Conservation (phyloP, 2,797 vertebrate species). For the Notolabrus celidotus region DNA sequence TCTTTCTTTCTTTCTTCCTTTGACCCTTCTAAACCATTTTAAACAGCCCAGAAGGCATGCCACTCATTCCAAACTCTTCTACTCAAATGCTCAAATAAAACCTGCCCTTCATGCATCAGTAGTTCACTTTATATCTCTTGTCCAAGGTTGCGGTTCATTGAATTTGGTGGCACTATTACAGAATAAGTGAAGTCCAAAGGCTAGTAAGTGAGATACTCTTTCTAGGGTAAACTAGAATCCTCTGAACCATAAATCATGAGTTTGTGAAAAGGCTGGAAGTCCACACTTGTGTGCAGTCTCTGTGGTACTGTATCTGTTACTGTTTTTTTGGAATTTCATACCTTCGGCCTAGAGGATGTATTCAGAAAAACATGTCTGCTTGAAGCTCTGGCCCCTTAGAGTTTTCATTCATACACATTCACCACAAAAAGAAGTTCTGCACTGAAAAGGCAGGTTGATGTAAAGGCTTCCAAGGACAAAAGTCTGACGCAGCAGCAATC, state of each 20-base stretch:
- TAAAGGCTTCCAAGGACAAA: slow-evolving; percentile 41
- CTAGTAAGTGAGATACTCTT: not conserved
- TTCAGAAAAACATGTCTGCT: slow-evolving; percentile 23
- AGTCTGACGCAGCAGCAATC: slow-evolving; percentile 31
- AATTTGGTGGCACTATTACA: not conserved
- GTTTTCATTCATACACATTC: slow-evolving; percentile 35
- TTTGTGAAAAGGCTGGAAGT: slow-evolving; percentile 17
- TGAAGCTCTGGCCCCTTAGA: slow-evolving; percentile 22
- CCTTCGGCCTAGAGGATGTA: slow-evolving; percentile 34
- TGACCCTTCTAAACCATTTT: slow-evolving; percentile 34
- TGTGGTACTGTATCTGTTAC: slow-evolving; percentile 51
- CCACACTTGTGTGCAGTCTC: slow-evolving; percentile 14
- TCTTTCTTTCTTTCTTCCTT: slow-evolving; percentile 47
- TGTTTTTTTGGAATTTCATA: slow-evolving; percentile 53
- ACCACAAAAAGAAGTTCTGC: slow-evolving; percentile 20
- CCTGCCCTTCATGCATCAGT: not conserved
- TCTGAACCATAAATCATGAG: slow-evolving; percentile 29
- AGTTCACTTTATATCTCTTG: not conserved
- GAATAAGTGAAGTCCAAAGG: not conserved
- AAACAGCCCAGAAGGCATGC: slow-evolving; percentile 27
- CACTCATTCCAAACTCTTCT: slow-evolving; percentile 38
- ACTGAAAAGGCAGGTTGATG: slow-evolving; percentile 23
- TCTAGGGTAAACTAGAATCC: not conserved
- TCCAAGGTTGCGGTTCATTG: not conserved
- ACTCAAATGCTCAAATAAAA: not conserved